phyloP scores from a whole-genome alignment of 2,797 vertebrate genomes.

The Psittacula derbiana region DNA sequence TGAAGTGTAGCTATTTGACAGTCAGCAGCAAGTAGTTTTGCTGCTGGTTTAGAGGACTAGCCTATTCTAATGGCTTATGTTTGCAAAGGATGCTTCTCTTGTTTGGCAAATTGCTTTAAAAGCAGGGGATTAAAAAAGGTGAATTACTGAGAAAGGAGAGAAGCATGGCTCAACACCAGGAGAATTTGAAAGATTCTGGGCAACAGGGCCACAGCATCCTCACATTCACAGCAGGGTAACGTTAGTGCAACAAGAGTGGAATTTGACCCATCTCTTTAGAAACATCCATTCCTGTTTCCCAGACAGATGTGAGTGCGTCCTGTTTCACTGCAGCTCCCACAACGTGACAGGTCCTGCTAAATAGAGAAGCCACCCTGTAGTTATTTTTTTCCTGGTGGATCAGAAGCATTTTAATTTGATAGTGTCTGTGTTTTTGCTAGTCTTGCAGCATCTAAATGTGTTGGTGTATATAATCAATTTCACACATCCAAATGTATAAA shows the following conservation, averaged over 20 bases:
- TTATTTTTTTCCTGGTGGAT: conserved; percentile 38
- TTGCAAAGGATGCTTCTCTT: background rate
- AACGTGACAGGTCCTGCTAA: background rate
- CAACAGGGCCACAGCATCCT: background rate
- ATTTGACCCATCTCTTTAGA: background rate
- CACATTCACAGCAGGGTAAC: background rate
- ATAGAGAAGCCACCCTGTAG: background rate
- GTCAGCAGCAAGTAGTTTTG: background rate
- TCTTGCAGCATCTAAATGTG: conserved; percentile 63
- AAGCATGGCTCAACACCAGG: accelerated
- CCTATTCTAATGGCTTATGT: background rate
- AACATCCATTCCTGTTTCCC: background rate
- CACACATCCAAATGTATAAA: conserved; percentile 44
- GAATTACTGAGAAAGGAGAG: background rate
- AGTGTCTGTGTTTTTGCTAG: conserved; percentile 60
- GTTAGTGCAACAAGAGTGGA: background rate
- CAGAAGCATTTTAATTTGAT: conserved; percentile 51
- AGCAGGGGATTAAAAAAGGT: background rate
- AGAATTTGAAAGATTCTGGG: background rate
- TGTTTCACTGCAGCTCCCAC: conserved; percentile 27
- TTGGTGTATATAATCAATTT: conserved; percentile 56
- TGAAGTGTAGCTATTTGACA: background rate
- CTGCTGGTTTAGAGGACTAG: background rate
- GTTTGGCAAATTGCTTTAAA: background rate
- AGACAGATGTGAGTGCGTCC: conserved; percentile 33